phyloP scores from a whole-genome alignment of 1,140 invertebrate species.

The Choristoneura fumiferana region DNA sequence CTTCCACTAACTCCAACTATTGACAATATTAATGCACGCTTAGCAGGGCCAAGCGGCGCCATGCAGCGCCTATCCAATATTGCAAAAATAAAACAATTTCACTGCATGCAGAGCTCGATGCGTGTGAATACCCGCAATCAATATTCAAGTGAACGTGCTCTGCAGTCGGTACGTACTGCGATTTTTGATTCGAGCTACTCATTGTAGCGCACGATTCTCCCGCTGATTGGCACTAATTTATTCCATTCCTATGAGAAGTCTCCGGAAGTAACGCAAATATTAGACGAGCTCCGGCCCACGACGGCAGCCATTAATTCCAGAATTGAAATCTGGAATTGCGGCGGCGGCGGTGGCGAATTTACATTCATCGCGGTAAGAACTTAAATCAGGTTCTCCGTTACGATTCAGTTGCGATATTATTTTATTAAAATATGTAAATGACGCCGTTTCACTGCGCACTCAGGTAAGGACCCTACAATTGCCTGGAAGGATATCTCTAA shows the following conservation, averaged over 20 bases:
- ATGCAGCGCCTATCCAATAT: slow-evolving; percentile 60
- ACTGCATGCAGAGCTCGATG: slow-evolving; percentile 1
- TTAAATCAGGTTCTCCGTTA: slow-evolving; percentile 78
- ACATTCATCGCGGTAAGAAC: slow-evolving; percentile 78
- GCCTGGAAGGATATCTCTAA: slow-evolving; percentile 61
- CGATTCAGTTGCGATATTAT: slow-evolving; percentile 78
- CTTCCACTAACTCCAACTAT: slow-evolving; percentile 77
- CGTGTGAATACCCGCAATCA: slow-evolving; percentile 11
- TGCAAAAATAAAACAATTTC: slow-evolving; percentile 26
- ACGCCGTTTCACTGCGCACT: slow-evolving; percentile 60
- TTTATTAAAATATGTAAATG: slow-evolving; percentile 79
- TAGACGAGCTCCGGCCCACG: slow-evolving; percentile 67
- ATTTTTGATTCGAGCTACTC: slow-evolving; percentile 7
- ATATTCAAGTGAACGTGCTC: slow-evolving; percentile 13
- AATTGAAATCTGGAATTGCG: slow-evolving; percentile 78
- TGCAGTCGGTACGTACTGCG: slow-evolving; percentile 1
- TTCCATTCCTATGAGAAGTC: slow-evolving; percentile 69
- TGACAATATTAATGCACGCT: slow-evolving; percentile 78
- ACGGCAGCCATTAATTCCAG: slow-evolving; percentile 74
- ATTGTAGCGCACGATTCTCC: slow-evolving; percentile 22
- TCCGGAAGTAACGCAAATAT: slow-evolving; percentile 76
- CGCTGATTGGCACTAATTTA: slow-evolving; percentile 65
- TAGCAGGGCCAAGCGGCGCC: slow-evolving; percentile 66
- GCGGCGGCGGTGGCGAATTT: slow-evolving; percentile 71
- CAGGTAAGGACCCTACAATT: slow-evolving; percentile 62